Conservation (phyloP, 2,113 vertebrate genomes). For the Pelmatolapia mariae region DNA sequence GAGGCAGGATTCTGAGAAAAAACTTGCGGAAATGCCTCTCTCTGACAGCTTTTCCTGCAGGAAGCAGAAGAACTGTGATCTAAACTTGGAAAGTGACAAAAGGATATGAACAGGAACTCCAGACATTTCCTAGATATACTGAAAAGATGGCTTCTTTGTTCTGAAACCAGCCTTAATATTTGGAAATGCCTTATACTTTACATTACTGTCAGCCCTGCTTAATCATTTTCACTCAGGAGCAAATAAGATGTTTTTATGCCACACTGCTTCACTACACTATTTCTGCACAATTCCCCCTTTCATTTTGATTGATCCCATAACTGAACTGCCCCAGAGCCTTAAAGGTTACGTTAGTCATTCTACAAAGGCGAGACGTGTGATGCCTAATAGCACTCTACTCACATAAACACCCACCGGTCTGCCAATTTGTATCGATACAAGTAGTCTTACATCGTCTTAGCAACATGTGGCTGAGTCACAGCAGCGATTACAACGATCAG, state of each 20-base stretch:
- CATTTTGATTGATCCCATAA: background rate
- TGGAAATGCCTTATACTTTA: background rate
- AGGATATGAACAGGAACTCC: slow-evolving; percentile 64
- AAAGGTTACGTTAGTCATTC: slow-evolving; percentile 15
- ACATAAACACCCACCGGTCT: slow-evolving; percentile 34
- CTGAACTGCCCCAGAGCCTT: background rate
- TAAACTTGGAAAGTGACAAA: slow-evolving; percentile 73
- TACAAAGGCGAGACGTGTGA: background rate
- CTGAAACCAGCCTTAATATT: background rate
- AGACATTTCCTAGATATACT: slow-evolving; percentile 62
- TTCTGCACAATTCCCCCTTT: background rate
- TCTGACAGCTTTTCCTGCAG: slow-evolving; percentile 55
- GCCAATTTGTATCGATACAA: background rate
- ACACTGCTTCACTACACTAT: background rate
- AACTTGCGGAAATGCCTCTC: slow-evolving; percentile 68
- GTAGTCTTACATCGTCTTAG: background rate
- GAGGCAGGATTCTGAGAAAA: slow-evolving; percentile 31
- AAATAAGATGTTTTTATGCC: background rate
- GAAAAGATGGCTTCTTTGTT: slow-evolving; percentile 45
- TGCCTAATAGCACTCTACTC: background rate
- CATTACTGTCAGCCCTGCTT: background rate
- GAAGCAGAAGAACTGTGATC: slow-evolving; percentile 66
- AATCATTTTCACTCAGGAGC: background rate
- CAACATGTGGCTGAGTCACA: slow-evolving; percentile 42
- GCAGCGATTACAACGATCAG: background rate